phyloP scores from a whole-genome alignment of 2,888 invertebrate genomes.

The Congeria kusceri region DNA sequence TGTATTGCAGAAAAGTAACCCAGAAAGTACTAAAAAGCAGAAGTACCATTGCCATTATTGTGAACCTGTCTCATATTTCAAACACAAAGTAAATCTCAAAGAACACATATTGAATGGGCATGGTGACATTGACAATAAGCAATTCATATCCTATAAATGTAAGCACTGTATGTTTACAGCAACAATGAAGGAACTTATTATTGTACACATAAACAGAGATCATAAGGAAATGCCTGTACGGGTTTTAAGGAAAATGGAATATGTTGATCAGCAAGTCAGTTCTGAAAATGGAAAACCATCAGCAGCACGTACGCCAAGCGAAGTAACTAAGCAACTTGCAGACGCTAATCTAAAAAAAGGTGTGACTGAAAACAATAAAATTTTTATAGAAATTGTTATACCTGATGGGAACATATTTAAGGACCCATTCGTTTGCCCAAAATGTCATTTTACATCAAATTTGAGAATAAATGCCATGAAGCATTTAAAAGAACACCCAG shows the following conservation, averaged over 20 bases:
- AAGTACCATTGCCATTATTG: constrained; percentile 69
- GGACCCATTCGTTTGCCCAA: constrained; percentile 68
- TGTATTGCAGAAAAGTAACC: background rate
- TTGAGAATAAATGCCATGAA: constrained; percentile 62
- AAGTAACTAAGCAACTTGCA: constrained; percentile 13
- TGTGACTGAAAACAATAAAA: background rate
- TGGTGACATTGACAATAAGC: constrained; percentile 50
- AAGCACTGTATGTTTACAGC: constrained; percentile 65
- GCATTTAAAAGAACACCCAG: constrained; percentile 67
- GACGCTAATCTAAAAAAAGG: background rate
- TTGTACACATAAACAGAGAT: constrained; percentile 58
- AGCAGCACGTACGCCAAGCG: constrained; percentile 2
- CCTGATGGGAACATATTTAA: constrained; percentile 72
- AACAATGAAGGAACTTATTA: constrained; percentile 64
- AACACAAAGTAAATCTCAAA: constrained; percentile 57
- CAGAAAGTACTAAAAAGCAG: constrained; percentile 16
- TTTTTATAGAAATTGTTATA: constrained; percentile 56
- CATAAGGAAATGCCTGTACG: constrained; percentile 58
- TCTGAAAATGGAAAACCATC: too few species aligned
- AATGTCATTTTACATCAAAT: constrained; percentile 68
- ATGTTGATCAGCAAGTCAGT: constrained; percentile 17
- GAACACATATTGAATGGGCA: constrained; percentile 55
- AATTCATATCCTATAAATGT: constrained; percentile 64
- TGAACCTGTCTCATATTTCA: constrained; percentile 39
- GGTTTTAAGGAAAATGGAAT: constrained; percentile 63